Conservation (phyloP, 2,113 vertebrate species). For the Leiothrix lutea region DNA sequence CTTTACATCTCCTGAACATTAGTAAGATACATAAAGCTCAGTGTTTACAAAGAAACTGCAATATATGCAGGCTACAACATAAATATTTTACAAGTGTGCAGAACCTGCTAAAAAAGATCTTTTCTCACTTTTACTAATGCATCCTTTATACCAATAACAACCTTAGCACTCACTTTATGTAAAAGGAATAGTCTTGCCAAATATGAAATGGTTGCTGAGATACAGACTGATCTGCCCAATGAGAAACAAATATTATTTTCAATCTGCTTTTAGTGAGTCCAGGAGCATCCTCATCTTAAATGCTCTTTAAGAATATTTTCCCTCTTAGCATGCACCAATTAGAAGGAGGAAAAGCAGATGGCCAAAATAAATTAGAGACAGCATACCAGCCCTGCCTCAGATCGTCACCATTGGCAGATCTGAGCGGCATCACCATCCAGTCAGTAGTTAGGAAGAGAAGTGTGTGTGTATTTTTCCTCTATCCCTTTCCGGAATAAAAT, state of each 20-base stretch:
- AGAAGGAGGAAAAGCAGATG: slow-evolving; percentile 54
- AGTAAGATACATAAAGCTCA: background rate
- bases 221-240: background rate
- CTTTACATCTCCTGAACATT: background rate
- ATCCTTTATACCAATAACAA: background rate
- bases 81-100: slow-evolving; percentile 3
- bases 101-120: background rate
- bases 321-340: background rate
- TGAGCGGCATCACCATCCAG: background rate
- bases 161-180: background rate
- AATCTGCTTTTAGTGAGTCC: slow-evolving; percentile 9
- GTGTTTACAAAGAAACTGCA: background rate
- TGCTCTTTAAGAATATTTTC: background rate
- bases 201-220: background rate
- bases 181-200: slow-evolving; percentile 4
- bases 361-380: slow-evolving; percentile 48
- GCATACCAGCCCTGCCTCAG: background rate
- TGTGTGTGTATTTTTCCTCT: background rate
- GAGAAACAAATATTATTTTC: slow-evolving; percentile 20
- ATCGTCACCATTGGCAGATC: slow-evolving; percentile 20
- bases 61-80: background rate
- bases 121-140: slow-evolving; percentile 24
- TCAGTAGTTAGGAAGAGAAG: background rate
- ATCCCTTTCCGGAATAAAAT: background rate
- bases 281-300: slow-evolving; percentile 7